phyloP scores from a whole-genome alignment of 2,797 vertebrate genomes.

The Carduelis carduelis region DNA sequence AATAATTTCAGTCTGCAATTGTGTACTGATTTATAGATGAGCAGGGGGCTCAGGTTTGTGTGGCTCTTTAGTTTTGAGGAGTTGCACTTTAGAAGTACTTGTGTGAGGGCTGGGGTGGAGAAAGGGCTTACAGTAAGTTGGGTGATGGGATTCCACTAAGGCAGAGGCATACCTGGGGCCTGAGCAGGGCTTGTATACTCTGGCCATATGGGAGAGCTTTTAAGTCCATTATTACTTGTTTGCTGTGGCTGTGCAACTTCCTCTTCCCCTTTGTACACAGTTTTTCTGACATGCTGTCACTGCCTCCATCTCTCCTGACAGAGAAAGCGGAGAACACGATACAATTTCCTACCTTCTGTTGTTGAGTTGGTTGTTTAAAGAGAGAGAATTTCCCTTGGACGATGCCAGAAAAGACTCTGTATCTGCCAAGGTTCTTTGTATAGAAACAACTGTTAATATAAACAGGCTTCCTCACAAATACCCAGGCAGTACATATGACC shows the following conservation, averaged over 20 bases:
- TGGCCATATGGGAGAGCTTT: constrained; percentile 48
- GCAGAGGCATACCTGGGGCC: not conserved
- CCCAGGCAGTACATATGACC: not conserved
- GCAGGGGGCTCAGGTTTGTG: not conserved
- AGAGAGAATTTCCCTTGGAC: not conserved
- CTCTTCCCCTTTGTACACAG: constrained; percentile 23
- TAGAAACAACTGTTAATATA: not conserved
- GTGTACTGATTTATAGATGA: not conserved
- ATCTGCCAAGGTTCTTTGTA: not conserved
- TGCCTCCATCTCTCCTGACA: not conserved
- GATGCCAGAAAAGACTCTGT: not conserved
- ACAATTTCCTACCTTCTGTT: not conserved
- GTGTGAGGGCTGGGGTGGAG: not conserved
- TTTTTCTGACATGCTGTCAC: constrained; percentile 23
- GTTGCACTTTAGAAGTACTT: not conserved
- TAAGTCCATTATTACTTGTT: constrained; percentile 50
- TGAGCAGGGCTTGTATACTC: constrained; percentile 1
- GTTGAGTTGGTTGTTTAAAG: not conserved
- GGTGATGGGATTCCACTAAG: not conserved
- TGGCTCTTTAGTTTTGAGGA: not conserved
- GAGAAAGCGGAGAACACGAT: not conserved
- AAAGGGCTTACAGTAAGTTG: not conserved
- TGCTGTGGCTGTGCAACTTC: constrained; percentile 34
- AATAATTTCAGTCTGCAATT: not conserved
- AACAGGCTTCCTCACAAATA: not conserved